Conservation (phyloP, 23 tunicate genomes). For the Halocynthia aurantium region DNA sequence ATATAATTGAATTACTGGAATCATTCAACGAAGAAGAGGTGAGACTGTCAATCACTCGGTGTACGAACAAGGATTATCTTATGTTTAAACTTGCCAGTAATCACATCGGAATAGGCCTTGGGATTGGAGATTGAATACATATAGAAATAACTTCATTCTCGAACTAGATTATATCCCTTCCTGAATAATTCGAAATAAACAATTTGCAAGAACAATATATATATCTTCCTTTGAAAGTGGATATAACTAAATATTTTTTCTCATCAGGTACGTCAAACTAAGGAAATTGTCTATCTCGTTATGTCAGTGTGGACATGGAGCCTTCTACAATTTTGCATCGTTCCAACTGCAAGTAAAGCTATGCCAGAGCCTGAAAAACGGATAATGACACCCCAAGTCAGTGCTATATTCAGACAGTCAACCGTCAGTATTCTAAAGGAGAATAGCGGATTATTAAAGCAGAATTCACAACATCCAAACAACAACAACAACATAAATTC, state of each 20-base stretch:
- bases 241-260: too few species aligned
- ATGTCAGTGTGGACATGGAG: conserved; percentile 63
- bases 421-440: not conserved
- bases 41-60: not conserved
- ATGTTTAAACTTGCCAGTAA: too few species aligned
- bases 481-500: not conserved
- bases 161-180: too few species aligned
- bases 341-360: conserved; percentile 46
- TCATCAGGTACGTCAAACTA: conserved; percentile 34
- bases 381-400: not conserved
- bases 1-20: conserved; percentile 73
- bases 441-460: too few species aligned
- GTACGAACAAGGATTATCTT: too few species aligned
- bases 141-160: too few species aligned
- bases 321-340: conserved; percentile 51
- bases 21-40: conserved; percentile 65
- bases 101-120: too few species aligned
- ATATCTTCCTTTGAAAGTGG: too few species aligned
- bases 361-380: conserved; percentile 33
- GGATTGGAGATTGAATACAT: too few species aligned
- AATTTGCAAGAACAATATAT: too few species aligned
- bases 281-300: conserved; percentile 32
- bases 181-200: too few species aligned
- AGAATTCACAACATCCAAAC: too few species aligned
- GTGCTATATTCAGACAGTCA: not conserved